Evolutionary conservation across 2,797 vertebrate genomes (phyloP), one percentile per base, ranked within the genome.

Genomic region (Cuculus canorus): DNA sequence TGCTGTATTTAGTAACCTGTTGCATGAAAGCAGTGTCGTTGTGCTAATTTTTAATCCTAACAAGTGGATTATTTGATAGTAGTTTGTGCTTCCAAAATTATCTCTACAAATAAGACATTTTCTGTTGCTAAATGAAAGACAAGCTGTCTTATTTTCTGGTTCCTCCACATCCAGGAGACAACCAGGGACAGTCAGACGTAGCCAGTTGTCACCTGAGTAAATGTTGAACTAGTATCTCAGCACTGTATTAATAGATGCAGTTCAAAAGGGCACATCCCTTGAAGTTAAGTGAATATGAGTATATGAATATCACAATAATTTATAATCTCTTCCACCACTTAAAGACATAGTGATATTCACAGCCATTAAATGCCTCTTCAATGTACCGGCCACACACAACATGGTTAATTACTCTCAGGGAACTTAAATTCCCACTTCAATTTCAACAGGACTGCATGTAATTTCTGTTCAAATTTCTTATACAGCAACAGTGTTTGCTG

Each of bases 341-440:
- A 54, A 90, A 90, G 71, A 85, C 52, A 83, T 82, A 86, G 81
- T 88, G 91, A 66, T 93, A 90, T 71, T 82, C 28, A 5, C 68
- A 94, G 83, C 63, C 75, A 84, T 93, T 91, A 81, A 94, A 86
- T 73, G 68, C 61, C 71, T 95, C 92, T 91, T 94, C 92, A 66
- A 39, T 35, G 56, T 95, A 64, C 78, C 19, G 88, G 66, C 90
- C 96, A 96, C 96, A 95, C 95, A 93, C 90, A 93, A 87, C 22
- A 94, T 86, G 39, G 87, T 63, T 96, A 96, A 97, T 97, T 95
- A 96, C 90, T 92, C 92, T 77, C 0, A 25, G 64, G 93, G 70
- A 96, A 92, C 77, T 82, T 68, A 90, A 96, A 96, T 91, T 96
- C 95, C 94, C 95, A 84, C 90, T 95, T 90, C 92, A 97, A 90